Conservation (phyloP, 2,113 vertebrate species). For the Megaleporinus macrocephalus region DNA sequence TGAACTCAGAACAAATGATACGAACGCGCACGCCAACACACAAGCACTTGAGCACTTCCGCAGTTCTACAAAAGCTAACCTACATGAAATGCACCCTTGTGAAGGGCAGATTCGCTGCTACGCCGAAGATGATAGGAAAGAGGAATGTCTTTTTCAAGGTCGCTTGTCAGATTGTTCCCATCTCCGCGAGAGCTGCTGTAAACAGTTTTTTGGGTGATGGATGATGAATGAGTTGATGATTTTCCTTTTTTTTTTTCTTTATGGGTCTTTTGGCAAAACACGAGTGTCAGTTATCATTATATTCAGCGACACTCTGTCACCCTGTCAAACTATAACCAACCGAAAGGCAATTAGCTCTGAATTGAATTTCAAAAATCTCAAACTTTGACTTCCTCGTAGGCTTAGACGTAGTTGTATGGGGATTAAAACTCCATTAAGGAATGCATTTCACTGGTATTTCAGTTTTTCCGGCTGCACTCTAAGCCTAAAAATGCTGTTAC, state of each 20-base stretch:
- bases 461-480: too few relatives aligned
- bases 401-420: too few relatives aligned
- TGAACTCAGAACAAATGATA: slow-evolving; percentile 18
- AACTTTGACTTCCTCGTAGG: neutral
- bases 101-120: slow-evolving; percentile 19
- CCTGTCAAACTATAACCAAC: neutral
- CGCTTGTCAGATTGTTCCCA: slow-evolving; percentile 35
- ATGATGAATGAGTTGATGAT: slow-evolving; percentile 37
- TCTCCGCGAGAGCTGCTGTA: slow-evolving; percentile 41
- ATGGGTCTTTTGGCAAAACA: slow-evolving; percentile 7
- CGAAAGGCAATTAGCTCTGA: neutral
- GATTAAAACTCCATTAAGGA: too few relatives aligned
- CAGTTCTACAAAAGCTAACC: neutral
- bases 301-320: slow-evolving; percentile 26
- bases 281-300: slow-evolving; percentile 2
- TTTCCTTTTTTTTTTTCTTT: slow-evolving; percentile 2
- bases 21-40: neutral
- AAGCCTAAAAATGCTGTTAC: too few relatives aligned
- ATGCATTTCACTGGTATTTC: too few relatives aligned
- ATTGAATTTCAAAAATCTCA: neutral
- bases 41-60: neutral
- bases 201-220: slow-evolving; percentile 40
- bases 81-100: slow-evolving; percentile 33
- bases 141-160: slow-evolving; percentile 44
- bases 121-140: slow-evolving; percentile 36